Evolutionary conservation across 2,888 invertebrate genomes (phyloP).

Genomic region (Spicauda simplicius): DNA sequence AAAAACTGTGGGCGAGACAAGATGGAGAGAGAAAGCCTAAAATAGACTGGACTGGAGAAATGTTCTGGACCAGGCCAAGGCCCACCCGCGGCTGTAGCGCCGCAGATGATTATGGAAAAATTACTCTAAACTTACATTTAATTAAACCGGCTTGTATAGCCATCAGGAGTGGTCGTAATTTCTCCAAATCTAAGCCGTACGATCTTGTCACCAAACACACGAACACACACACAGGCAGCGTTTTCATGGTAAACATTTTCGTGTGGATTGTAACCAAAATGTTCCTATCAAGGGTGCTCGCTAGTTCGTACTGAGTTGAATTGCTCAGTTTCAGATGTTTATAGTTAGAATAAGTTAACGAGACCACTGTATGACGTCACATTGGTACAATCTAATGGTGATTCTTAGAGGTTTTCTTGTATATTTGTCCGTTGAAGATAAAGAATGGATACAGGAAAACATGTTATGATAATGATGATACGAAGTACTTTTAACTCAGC

Average conservation of each 20-base stretch:
- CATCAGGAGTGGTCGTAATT: constrained; percentile 69
- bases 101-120: too few relatives aligned
- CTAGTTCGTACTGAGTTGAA: constrained; percentile 22
- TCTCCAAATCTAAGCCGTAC: constrained; percentile 61
- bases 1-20: too few relatives aligned
- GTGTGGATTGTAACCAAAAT: neutral
- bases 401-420: constrained; percentile 14
- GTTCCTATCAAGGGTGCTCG: constrained; percentile 12
- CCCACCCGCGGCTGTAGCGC: too few relatives aligned
- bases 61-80: too few relatives aligned
- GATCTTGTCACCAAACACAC: constrained; percentile 45
- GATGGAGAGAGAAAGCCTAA: too few relatives aligned
- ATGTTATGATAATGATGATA: neutral
- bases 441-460: neutral
- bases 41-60: too few relatives aligned
- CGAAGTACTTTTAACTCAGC: too few relatives aligned
- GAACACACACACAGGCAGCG: constrained; percentile 41
- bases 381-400: neutral
- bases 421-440: neutral
- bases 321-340: constrained; percentile 24
- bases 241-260: constrained; percentile 4
- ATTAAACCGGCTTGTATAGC: constrained; percentile 62
- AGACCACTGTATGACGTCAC: constrained; percentile 37
- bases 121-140: constrained; percentile 63
- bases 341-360: constrained; percentile 14